These are phyloP conservation scores for Limonius californicus DNA, from an alignment of 1,140 invertebrate genomes.

Conservation along the genomic window DNA sequence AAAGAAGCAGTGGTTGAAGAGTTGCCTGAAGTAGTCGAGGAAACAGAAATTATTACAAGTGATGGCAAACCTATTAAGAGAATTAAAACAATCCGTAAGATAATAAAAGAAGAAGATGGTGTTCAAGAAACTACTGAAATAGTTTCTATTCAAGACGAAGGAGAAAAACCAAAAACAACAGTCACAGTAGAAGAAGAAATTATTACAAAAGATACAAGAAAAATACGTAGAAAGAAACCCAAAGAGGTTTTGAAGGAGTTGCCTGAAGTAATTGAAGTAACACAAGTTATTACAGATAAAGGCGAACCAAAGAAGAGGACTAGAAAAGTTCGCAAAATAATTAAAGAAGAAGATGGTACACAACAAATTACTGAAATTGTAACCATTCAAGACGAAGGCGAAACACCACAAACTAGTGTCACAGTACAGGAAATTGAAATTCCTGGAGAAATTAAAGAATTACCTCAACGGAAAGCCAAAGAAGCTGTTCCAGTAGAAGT, in stretches of 20 bases:
- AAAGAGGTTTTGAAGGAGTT: conserved; percentile 31
- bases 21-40: conserved; percentile 46
- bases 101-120: conserved; percentile 35
- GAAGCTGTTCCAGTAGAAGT: conserved; percentile 35
- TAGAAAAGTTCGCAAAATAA: conserved; percentile 35
- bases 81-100: conserved; percentile 24
- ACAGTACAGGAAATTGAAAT: conserved; percentile 35
- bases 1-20: conserved; percentile 30
- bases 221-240: conserved; percentile 28
- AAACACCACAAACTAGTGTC: conserved; percentile 35
- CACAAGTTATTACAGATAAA: conserved; percentile 27
- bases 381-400: conserved; percentile 36
- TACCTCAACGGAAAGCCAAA: conserved; percentile 25
- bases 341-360: conserved; percentile 36
- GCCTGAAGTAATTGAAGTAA: conserved; percentile 37
- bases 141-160: conserved; percentile 37
- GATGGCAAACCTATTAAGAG: conserved; percentile 37
- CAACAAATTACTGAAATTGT: conserved; percentile 41
- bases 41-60: conserved; percentile 39
- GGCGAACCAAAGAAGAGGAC: conserved; percentile 34
- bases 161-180: conserved; percentile 30
- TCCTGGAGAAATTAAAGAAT: conserved; percentile 32
- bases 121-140: conserved; percentile 42
- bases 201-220: conserved; percentile 36
- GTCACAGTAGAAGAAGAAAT: conserved; percentile 37